Evolutionary conservation across 2,113 vertebrate genomes (phyloP), one percentile per base, ranked within the genome.

Genomic region (Ophiodon elongatus): DNA sequence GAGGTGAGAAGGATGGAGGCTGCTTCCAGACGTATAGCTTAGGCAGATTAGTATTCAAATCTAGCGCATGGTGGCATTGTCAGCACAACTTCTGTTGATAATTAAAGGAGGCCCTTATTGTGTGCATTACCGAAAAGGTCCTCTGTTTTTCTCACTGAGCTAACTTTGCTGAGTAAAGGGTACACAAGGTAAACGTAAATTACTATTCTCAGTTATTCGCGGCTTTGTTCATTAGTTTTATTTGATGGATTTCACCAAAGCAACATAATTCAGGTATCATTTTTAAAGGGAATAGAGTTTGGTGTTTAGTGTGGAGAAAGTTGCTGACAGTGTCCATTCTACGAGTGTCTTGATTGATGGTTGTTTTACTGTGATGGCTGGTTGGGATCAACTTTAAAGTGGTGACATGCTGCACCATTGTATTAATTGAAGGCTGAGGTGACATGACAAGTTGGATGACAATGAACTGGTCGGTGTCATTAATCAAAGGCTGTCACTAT

Each of bases 21-120:
- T 70, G 56, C 35, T 31, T 88, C 90, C 84, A 89, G 90, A 82
- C 87, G 17, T 86, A 73, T 84, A 91, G 91, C 89, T 94, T 94
- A 94, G 86, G 74, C 70, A 89, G 92, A 93, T 94, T 93, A 93
- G 76, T 50, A 47, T 15, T 89, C 91, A 89, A 92, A 85, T 86
- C 88, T 80, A 82, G 59, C 21, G 17, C 82, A 79, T 73, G 75
- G 73, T 60, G 68, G 43, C 76, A 67, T 73, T 70, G 72, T 54
- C 47, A 31, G 68, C 35, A 85, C 85, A 85, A 89, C 89, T 85
- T 85, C 66, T 84, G 73, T 76, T 69, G 57, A 76, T 3, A 4
- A 79, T 86, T 85, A 77, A 78, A 79, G 70, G 25, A 73, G 67
- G 56, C 27, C 19, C 21, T 60, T 62, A 68, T 62, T 81, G 60